Conservation (phyloP, 2,113 vertebrate genomes). For the Cyprinus carpio region DNA sequence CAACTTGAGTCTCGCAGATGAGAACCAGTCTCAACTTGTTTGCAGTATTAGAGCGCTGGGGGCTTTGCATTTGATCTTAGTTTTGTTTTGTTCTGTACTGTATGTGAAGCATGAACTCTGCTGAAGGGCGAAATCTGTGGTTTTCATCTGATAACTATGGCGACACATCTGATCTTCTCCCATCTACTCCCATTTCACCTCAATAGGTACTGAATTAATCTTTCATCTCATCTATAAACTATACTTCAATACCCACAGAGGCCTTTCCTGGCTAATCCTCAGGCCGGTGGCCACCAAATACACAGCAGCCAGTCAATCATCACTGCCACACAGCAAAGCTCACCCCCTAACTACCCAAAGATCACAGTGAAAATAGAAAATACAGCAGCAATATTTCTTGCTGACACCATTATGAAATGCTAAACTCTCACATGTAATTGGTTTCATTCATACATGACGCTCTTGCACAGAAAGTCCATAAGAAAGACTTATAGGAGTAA, state of each 20-base stretch:
- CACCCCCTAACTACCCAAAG: background rate
- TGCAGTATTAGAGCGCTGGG: background rate
- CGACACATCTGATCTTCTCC: background rate
- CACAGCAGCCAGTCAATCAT: slow-evolving; percentile 33
- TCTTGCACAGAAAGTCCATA: too few species aligned
- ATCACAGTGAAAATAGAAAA: too few species aligned
- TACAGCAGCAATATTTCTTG: too few species aligned
- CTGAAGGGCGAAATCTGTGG: background rate
- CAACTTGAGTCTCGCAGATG: background rate
- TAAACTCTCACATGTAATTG: too few species aligned
- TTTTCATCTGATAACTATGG: background rate
- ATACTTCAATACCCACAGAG: background rate
- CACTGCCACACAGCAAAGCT: background rate
- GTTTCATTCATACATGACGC: too few species aligned
- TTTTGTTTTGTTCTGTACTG: background rate
- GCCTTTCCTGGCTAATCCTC: background rate
- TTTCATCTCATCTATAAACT: slow-evolving; percentile 59
- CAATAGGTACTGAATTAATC: slow-evolving; percentile 56
- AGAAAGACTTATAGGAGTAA: too few species aligned
- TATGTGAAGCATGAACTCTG: background rate
- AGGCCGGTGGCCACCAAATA: slow-evolving; percentile 1
- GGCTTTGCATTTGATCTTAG: background rate
- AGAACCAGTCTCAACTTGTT: slow-evolving; percentile 21
- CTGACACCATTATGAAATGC: too few species aligned
- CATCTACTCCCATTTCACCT: background rate